Percentiles rank a stretch among this genome's conserved stretches.
Conservation (phyloP, 2,888 invertebrate genomes). For the Gasteruption jaculator region DNA sequence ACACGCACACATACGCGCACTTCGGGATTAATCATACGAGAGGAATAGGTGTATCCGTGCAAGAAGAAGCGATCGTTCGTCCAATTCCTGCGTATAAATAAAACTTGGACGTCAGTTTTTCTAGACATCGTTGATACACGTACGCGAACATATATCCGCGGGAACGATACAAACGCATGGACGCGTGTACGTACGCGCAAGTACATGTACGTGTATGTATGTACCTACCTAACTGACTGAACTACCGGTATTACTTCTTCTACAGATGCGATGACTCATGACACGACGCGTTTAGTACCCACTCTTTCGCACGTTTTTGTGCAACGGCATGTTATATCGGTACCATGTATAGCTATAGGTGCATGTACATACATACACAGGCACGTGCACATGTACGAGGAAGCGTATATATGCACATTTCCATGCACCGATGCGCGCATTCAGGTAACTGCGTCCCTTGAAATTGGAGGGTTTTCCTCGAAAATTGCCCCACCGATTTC, state of each 20-base stretch:
- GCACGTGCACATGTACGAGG: too few species aligned
- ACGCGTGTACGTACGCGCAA: conserved; percentile 8
- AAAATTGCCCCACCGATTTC: too few species aligned
- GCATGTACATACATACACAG: too few species aligned
- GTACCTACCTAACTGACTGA: conserved; percentile 1
- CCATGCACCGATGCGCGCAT: too few species aligned
- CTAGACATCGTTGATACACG: too few species aligned
- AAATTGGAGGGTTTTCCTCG: too few species aligned
- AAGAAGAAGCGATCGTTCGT: conserved; percentile 3
- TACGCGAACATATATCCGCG: too few species aligned
- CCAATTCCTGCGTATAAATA: conserved; percentile 1
- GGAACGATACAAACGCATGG: too few species aligned
- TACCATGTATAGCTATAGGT: too few species aligned
- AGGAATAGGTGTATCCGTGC: conserved; percentile 7
- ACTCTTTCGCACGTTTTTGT: conserved; percentile 40
- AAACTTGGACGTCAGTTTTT: conserved; percentile 1
- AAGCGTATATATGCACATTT: too few species aligned
- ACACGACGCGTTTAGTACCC: conserved; percentile 17
- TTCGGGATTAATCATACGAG: conserved; percentile 1
- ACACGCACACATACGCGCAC: conserved; percentile 5
- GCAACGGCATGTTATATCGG: too few species aligned
- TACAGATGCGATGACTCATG: conserved; percentile 26
- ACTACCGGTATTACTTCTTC: conserved; percentile 21
- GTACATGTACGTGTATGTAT: conserved; percentile 7
- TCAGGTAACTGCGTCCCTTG: too few species aligned